These are phyloP conservation scores for Rotaria sp. DNA, from an alignment of 2,888 invertebrate genomes.

Conservation along the genomic window DNA sequence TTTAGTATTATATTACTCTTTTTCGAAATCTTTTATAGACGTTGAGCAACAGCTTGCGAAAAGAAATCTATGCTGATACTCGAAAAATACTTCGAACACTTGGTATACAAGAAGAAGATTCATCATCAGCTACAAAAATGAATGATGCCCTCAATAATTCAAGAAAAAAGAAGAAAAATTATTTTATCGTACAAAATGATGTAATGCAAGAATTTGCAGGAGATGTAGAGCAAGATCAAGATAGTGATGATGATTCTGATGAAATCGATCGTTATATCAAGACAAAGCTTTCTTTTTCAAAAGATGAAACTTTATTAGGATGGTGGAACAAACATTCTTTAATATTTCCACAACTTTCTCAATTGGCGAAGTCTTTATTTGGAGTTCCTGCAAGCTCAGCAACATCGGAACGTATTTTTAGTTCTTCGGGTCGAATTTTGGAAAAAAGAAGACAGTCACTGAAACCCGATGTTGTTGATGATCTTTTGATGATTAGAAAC, in stretches of 20 bases:
- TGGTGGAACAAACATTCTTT: neutral
- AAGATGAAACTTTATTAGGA: neutral
- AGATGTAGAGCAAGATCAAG: neutral
- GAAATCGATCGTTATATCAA: neutral
- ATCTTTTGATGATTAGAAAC: neutral
- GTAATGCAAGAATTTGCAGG: neutral
- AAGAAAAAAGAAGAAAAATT: neutral
- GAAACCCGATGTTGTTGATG: neutral
- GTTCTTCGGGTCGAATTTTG: neutral
- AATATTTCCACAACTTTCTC: neutral
- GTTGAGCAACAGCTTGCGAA: neutral
- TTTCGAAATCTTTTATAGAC: neutral
- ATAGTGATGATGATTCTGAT: neutral
- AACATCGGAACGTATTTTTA: neutral
- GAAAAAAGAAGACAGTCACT: constrained; percentile 7
- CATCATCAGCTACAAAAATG: neutral
- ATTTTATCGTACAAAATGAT: neutral
- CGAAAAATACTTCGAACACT: neutral
- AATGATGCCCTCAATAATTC: neutral
- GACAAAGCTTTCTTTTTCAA: neutral
- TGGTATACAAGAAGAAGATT: neutral
- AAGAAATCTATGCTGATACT: neutral
- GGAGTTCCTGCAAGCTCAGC: neutral
- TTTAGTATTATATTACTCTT: neutral
- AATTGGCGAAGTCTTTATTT: neutral